phyloP scores from a whole-genome alignment of 2,113 vertebrate species.

The Cathartes aura region DNA sequence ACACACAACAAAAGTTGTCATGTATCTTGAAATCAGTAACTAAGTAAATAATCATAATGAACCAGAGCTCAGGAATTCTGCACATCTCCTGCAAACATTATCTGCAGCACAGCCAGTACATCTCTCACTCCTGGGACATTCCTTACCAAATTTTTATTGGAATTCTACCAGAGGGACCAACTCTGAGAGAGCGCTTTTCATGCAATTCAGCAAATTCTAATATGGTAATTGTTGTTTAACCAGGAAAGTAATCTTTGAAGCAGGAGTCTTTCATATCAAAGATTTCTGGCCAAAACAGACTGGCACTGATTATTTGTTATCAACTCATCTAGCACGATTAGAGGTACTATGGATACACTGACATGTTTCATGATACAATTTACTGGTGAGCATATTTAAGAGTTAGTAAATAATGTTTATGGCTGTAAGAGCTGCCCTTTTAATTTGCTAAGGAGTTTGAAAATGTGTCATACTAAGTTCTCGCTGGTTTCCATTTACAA shows the following conservation, averaged over 20 bases:
- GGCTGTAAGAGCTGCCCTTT: background rate
- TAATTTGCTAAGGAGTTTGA: slow-evolving; percentile 5
- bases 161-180: background rate
- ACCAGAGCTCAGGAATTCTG: background rate
- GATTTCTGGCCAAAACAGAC: background rate
- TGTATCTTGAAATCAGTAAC: background rate
- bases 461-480: background rate
- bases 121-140: background rate
- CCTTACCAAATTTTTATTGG: background rate
- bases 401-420: background rate
- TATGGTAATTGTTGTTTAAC: background rate
- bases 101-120: background rate
- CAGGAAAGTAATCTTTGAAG: background rate
- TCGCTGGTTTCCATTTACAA: slow-evolving; percentile 5
- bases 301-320: background rate
- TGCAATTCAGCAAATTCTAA: background rate
- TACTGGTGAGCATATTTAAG: background rate
- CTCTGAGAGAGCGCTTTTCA: background rate
- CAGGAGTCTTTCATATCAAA: background rate
- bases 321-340: background rate
- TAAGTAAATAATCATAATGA: background rate
- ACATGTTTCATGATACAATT: background rate
- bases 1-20: background rate
- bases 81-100: background rate
- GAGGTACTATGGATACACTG: background rate